Evolutionary conservation across 2,888 invertebrate species (phyloP).

Genomic region (Papilio demoleus): DNA sequence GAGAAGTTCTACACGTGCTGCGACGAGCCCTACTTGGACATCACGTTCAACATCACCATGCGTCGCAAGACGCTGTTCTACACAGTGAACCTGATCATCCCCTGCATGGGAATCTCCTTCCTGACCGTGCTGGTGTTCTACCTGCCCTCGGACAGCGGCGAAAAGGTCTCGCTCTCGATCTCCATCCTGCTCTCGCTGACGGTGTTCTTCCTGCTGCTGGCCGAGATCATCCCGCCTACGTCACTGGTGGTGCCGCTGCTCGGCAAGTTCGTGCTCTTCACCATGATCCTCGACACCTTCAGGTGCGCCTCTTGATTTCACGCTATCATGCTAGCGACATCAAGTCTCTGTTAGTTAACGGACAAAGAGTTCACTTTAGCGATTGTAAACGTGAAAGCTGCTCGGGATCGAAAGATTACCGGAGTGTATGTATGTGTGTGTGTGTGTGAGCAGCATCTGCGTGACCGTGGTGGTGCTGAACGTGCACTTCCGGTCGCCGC

Average conservation of each 20-base stretch:
- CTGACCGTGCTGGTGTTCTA: constrained; percentile 98
- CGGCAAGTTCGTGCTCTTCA: constrained; percentile 97
- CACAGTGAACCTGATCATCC: constrained; percentile 98
- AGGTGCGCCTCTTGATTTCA: constrained; percentile 83
- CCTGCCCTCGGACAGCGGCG: constrained; percentile 98
- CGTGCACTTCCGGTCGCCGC: constrained; percentile 98
- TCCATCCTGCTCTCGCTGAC: constrained; percentile 97
- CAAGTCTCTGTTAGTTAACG: background rate
- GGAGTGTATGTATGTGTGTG: no score
- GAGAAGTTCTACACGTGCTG: constrained; percentile 98
- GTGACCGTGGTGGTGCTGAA: constrained; percentile 98
- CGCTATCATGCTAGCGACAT: background rate
- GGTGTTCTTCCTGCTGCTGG: constrained; percentile 96
- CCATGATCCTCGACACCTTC: constrained; percentile 97
- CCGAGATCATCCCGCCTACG: constrained; percentile 87
- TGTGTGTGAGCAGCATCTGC: constrained; percentile 88
- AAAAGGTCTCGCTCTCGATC: constrained; percentile 98
- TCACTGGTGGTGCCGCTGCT: constrained; percentile 96
- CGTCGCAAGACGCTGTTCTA: constrained; percentile 97
- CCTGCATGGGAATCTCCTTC: constrained; percentile 98
- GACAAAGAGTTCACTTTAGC: background rate
- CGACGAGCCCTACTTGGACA: constrained; percentile 96
- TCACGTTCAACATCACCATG: constrained; percentile 99
- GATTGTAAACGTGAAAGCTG: background rate
- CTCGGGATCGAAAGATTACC: background rate